A percentile compares a stretch with the other conserved stretches of the same genome.
Conservation (phyloP, 2,797 vertebrate species). For the Sus cebifrons region DNA sequence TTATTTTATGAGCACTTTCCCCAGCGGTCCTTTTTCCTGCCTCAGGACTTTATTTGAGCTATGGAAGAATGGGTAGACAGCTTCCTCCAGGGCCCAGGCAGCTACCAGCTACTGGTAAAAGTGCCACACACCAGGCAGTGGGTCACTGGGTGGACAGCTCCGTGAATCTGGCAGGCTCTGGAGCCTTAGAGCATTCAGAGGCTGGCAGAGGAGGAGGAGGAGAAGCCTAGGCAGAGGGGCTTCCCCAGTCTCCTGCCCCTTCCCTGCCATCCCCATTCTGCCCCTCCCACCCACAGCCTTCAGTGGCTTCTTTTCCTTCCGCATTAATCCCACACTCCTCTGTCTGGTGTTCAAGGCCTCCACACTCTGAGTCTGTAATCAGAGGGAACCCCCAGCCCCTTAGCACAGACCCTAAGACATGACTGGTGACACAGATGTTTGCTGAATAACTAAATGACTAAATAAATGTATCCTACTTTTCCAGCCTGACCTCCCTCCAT, state of each 20-base stretch:
- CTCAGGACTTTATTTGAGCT: neutral
- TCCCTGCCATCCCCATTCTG: neutral
- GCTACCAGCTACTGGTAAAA: neutral
- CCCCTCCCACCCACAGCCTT: neutral
- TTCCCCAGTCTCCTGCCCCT: neutral
- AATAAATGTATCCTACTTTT: constrained; percentile 45
- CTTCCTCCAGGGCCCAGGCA: neutral
- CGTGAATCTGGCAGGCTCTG: neutral
- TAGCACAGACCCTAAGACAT: neutral
- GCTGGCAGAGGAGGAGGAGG: neutral
- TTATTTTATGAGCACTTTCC: constrained; percentile 49
- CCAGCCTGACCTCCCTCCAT: neutral
- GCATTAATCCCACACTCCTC: neutral
- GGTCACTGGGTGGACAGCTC: neutral
- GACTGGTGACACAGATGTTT: neutral
- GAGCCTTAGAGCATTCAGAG: neutral
- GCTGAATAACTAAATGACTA: constrained; percentile 2
- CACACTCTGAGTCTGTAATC: constrained; percentile 37
- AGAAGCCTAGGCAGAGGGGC: neutral
- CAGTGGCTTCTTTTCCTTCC: constrained; percentile 36
- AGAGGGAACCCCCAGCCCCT: neutral
- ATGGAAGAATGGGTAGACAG: neutral
- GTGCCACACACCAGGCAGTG: neutral
- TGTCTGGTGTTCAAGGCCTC: neutral
- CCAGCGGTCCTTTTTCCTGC: neutral